phyloP scores from a whole-genome alignment of 2,888 invertebrate species.

The Heterodera filipjevi region DNA sequence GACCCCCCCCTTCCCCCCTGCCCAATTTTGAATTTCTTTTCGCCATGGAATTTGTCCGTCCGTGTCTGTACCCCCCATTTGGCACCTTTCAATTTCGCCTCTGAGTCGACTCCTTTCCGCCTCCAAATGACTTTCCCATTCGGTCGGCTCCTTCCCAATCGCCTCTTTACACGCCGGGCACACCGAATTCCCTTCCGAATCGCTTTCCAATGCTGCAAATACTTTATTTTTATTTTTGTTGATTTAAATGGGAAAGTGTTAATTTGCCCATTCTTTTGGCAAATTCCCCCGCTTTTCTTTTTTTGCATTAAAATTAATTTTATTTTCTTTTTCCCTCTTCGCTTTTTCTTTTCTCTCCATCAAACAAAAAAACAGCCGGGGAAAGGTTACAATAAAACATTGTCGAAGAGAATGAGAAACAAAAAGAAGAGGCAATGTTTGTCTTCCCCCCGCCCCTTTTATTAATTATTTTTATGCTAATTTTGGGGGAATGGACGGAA shows the following conservation, averaged over 20 bases:
- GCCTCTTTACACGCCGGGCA: conserved; percentile 52
- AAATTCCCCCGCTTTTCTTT: neutral
- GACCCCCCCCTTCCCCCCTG: too few relatives aligned
- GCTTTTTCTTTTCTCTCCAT: neutral
- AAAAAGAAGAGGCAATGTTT: conserved; percentile 8
- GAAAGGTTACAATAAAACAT: neutral
- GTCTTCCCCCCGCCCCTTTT: neutral
- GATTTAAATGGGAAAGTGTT: too few relatives aligned
- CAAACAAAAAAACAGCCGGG: neutral
- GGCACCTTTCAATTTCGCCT: conserved; percentile 41
- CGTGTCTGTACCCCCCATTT: too few relatives aligned
- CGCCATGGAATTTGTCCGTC: too few relatives aligned
- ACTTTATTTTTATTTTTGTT: neutral
- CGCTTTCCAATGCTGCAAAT: conserved; percentile 49
- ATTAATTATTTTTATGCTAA: conserved; percentile 21
- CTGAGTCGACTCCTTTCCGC: conserved; percentile 46
- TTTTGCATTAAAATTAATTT: neutral
- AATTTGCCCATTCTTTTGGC: too few relatives aligned
- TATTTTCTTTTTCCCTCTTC: too few relatives aligned
- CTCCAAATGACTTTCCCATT: conserved; percentile 49
- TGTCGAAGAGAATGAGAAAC: neutral
- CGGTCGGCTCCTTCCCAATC: conserved; percentile 43
- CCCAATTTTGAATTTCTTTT: too few relatives aligned
- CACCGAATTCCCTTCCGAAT: conserved; percentile 52
- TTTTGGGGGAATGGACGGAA: neutral